Base-by-base conservation (phyloP, 2,113 vertebrate species). In the Carollia perspicillata region DNA sequence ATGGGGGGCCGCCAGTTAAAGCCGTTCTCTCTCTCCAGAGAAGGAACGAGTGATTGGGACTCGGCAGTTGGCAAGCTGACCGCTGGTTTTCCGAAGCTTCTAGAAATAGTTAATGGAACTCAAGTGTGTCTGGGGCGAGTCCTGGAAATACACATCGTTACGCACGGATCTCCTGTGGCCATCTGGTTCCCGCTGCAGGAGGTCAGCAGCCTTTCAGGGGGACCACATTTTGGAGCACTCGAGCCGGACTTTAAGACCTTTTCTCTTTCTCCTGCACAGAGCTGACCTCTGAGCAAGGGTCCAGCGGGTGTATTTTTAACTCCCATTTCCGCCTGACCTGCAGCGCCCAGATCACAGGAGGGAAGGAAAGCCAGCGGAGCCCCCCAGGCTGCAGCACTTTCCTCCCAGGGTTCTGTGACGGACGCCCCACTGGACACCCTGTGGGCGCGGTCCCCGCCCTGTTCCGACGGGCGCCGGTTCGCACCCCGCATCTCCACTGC, bases 101-200 rank as follows among this genome's bases (percentile, higher is more conserved):
- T 98, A 78, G 96, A 93, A 68, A 97, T 92, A 23, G 60, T 98
- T 33, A 72, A 92, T 33, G 97, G 60, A 75, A 94, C 96, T 28
- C 99, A 98, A 94, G 98, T 98, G 44, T 96, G 98, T 44, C 71
- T 90, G 90, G 98, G 99, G 98, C 97, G 97, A 63, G 8, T 98
- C 66, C 97, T 99, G 96, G 99, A 99, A 94, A 98, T 98, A 60
- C 98, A 99, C 88, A 98, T 98, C 96, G 79, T 98, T 28, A 98
- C 99, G 96, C 97, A 99, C 0, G 96, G 98, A 30, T 98, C 98
- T 2, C 94, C 97, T 0, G 97, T 95, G 74, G 98, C 98, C 94
- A 97, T 99, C 94, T 98, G 98, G 98, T 98, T 99, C 88, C 98
- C 98, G 1, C 93, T 99, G 74, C 96, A 98, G 87, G 99, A 98